These are phyloP conservation scores for Thaumatotibia leucotreta DNA, from an alignment of 1,140 invertebrate genomes.

Conservation along the genomic window DNA sequence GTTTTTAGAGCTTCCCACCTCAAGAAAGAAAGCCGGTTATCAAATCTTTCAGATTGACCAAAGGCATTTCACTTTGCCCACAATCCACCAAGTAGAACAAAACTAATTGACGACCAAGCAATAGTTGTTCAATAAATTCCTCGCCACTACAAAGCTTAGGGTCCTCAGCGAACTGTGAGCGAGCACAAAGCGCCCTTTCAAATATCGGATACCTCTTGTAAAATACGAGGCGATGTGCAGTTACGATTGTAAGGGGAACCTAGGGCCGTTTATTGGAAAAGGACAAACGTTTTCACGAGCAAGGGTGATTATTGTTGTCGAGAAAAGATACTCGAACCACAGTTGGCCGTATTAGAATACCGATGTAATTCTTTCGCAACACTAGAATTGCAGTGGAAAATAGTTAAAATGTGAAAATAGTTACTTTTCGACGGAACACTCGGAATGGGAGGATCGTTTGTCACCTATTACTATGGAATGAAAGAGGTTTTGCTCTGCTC, in stretches of 20 bases:
- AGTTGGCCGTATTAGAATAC: not conserved
- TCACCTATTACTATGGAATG: too few species aligned
- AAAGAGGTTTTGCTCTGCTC: too few species aligned
- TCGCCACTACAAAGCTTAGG: not conserved
- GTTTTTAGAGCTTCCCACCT: too few species aligned
- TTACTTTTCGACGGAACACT: not conserved
- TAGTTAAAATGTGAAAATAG: not conserved
- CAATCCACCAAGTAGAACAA: too few species aligned
- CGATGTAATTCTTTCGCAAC: not conserved
- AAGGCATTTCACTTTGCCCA: too few species aligned
- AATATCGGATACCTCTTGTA: not conserved
- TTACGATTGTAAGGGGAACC: too few species aligned
- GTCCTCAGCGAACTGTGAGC: not conserved
- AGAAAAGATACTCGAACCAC: not conserved
- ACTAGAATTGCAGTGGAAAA: not conserved
- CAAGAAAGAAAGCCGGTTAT: too few species aligned
- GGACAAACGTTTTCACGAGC: not conserved
- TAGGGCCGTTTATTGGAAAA: not conserved
- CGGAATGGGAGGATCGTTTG: not conserved
- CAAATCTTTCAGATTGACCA: too few species aligned
- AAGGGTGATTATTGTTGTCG: constrained; percentile 1
- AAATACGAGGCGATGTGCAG: not conserved
- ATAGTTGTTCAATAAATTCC: not conserved
- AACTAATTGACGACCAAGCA: not conserved
- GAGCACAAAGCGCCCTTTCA: not conserved